Evolutionary conservation across 2,888 invertebrate species (phyloP).

Genomic region (Toxonevra muliebris): DNA sequence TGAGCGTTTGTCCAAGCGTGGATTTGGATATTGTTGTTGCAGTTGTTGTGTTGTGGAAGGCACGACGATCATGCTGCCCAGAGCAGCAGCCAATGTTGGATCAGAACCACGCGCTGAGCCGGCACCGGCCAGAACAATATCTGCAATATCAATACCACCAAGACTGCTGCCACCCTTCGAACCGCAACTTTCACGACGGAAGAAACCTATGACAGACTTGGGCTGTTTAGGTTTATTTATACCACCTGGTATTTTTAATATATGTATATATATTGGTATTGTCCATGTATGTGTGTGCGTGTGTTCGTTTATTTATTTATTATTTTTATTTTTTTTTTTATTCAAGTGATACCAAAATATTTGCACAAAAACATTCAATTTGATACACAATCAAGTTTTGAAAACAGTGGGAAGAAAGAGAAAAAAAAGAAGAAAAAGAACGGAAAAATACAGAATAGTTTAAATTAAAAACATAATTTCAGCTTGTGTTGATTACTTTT

Average conservation of each 20-base stretch:
- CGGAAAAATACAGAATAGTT: slow-evolving; percentile 46
- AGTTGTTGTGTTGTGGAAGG: slow-evolving; percentile 57
- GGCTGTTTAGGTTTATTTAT: slow-evolving; percentile 86
- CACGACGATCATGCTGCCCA: slow-evolving; percentile 63
- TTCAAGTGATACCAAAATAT: slow-evolving; percentile 15
- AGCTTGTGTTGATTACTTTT: slow-evolving; percentile 3
- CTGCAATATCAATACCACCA: slow-evolving; percentile 64
- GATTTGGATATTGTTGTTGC: slow-evolving; percentile 49
- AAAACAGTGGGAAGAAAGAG: slow-evolving; percentile 47
- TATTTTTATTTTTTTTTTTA: slow-evolving; percentile 21
- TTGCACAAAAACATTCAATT: slow-evolving; percentile 31
- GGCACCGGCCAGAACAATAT: slow-evolving; percentile 61
- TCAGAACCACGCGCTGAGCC: slow-evolving; percentile 69
- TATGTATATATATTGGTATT: slow-evolving; percentile 14
- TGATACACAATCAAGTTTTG: slow-evolving; percentile 27
- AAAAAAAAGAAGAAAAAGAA: slow-evolving; percentile 51
- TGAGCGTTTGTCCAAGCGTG: slow-evolving; percentile 58
- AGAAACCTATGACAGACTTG: slow-evolving; percentile 89
- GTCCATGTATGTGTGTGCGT: slow-evolving; percentile 10
- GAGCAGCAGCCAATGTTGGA: slow-evolving; percentile 59
- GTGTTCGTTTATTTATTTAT: slow-evolving; percentile 3
- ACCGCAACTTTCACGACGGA: slow-evolving; percentile 83
- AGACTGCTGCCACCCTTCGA: slow-evolving; percentile 70
- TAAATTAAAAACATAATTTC: slow-evolving; percentile 28
- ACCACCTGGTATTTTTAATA: slow-evolving; percentile 72